Base-by-base conservation (phyloP, 1,140 invertebrate species). In the Drosophila kanapiae region DNA sequence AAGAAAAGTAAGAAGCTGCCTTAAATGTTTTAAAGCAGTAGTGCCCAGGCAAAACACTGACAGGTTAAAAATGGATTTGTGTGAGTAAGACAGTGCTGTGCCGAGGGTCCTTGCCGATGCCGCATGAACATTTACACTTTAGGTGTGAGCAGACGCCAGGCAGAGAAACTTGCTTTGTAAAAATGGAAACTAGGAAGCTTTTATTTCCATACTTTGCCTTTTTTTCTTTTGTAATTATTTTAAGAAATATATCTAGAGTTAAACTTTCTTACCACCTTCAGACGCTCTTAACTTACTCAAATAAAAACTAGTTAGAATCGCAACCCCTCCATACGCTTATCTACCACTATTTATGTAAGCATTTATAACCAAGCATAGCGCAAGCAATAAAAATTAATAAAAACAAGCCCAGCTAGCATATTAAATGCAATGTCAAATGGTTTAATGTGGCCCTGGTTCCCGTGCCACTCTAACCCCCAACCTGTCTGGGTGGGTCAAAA, bases 341-440 rank as follows among this genome's bases (percentile, higher is more conserved):
- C 53, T 48, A 29, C n/a, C 18, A 43, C 75, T 58, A 75, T 65
- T 57, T 65, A 64, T 69, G 75, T 8, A 59, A 11, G 23, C 75
- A 88, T 84, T 87, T 68, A 84, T 78, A 63, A 40, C 59, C 48
- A 56, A 49, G 69, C 68, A 63, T 78, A 51, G 38, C 40, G 37
- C 51, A 27, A 65, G 59, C 78, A 78, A 84, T 90, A 84, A 88
- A 90, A 88, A 88, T 90, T 88, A 88, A 88, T 88, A 90, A 88
- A 80, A 88, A 71, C 80, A 90, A 84, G 65, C 68, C 65, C 40
- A 45, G 65, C 70, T 18, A 67, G 85, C 84, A 87, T 88, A 88
- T 88, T 88, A 87, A 87, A 87, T 80, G 84, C 85, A 75, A 78
- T 88, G 75, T 88, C 85, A 84, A 88, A 88, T 88, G 84, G 85